Conservation (phyloP, 2,888 invertebrate species). For the Drosophila stalkeri region DNA sequence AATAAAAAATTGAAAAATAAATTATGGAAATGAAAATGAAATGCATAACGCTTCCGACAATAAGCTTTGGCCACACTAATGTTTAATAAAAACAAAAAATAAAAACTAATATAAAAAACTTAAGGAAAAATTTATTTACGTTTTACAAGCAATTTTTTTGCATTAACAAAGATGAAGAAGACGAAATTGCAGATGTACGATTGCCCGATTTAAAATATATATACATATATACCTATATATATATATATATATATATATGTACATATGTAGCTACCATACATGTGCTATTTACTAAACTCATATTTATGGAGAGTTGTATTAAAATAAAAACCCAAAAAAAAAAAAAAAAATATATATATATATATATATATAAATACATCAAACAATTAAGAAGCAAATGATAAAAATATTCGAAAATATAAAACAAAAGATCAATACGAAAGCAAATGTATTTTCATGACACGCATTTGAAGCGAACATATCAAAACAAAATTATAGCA, state of each 20-base stretch:
- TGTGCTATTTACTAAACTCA: constrained; percentile 65
- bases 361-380: background rate
- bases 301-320: constrained; percentile 68
- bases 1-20: constrained; percentile 25
- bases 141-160: constrained; percentile 65
- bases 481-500: constrained; percentile 61
- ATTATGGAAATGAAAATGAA: constrained; percentile 56
- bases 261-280: constrained; percentile 45
- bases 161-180: constrained; percentile 29
- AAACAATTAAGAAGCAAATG: background rate
- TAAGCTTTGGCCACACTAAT: constrained; percentile 84
- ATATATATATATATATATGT: constrained; percentile 18
- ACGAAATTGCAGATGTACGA: constrained; percentile 24
- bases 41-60: constrained; percentile 85
- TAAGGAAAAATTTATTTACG: constrained; percentile 42
- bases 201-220: constrained; percentile 56
- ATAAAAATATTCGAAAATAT: background rate
- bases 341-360: background rate
- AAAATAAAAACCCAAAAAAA: background rate
- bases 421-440: constrained; percentile 36
- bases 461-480: constrained; percentile 76
- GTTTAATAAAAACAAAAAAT: constrained; percentile 33
- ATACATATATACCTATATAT: constrained; percentile 7
- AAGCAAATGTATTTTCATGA: constrained; percentile 74
- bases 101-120: constrained; percentile 4